phyloP scores from a whole-genome alignment of 2,888 invertebrate genomes.

The Glaucopsyche alexis region DNA sequence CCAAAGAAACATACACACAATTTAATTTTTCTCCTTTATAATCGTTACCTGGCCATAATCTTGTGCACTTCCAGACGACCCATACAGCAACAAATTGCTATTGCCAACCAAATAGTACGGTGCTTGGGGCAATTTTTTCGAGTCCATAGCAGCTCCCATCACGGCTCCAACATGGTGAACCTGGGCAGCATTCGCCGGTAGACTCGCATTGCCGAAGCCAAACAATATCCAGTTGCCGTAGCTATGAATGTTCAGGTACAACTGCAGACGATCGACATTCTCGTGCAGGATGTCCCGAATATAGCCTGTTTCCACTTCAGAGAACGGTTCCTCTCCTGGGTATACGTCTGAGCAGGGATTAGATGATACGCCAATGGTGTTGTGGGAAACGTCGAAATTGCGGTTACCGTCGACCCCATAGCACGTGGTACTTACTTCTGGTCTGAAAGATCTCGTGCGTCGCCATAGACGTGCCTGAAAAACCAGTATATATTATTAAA shows the following conservation, averaged over 20 bases:
- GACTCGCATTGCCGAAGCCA: slow-evolving; percentile 75
- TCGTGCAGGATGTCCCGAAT: slow-evolving; percentile 75
- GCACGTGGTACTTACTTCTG: slow-evolving; percentile 43
- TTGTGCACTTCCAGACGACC: slow-evolving; percentile 54
- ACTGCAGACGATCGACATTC: slow-evolving; percentile 44
- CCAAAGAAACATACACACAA: too few species aligned
- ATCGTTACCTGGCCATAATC: slow-evolving; percentile 53
- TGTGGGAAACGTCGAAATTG: slow-evolving; percentile 51
- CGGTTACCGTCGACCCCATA: slow-evolving; percentile 52
- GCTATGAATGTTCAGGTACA: slow-evolving; percentile 82
- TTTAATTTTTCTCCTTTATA: too few species aligned
- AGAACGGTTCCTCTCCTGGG: slow-evolving; percentile 80
- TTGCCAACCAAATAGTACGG: slow-evolving; percentile 54
- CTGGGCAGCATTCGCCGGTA: slow-evolving; percentile 45
- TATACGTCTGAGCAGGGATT: slow-evolving; percentile 80
- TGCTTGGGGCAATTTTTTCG: slow-evolving; percentile 46
- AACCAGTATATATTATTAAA: not conserved
- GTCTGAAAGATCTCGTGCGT: slow-evolving; percentile 47
- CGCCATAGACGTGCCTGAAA: slow-evolving; percentile 55
- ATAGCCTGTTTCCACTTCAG: slow-evolving; percentile 81
- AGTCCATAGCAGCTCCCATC: slow-evolving; percentile 57
- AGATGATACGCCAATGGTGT: slow-evolving; percentile 46
- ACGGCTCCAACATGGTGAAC: slow-evolving; percentile 50
- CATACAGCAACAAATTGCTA: slow-evolving; percentile 50
- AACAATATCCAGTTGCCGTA: slow-evolving; percentile 83